Conservation (phyloP, 2,113 vertebrate species). For the Meriones unguiculatus region DNA sequence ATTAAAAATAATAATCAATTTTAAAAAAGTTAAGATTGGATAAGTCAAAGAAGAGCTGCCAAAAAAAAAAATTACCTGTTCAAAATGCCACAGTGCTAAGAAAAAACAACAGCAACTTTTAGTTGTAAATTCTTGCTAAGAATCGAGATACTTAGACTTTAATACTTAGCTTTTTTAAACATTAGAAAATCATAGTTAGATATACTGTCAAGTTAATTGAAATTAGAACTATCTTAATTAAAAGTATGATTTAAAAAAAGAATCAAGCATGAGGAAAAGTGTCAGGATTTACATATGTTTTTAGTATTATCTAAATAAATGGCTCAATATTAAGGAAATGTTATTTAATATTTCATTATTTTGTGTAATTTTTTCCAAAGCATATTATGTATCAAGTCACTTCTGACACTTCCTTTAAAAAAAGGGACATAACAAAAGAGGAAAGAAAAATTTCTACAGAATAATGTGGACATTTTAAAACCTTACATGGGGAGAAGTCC, state of each 20-base stretch:
- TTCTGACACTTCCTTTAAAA: conserved; percentile 59
- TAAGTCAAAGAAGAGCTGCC: neutral
- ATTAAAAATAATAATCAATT: too few species aligned
- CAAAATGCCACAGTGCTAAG: conserved; percentile 37
- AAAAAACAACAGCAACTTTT: neutral
- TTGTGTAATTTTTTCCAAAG: conserved; percentile 62
- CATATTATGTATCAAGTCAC: conserved; percentile 50
- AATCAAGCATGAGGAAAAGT: conserved; percentile 25
- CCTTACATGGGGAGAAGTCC: conserved; percentile 1
- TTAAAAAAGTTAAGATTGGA: neutral
- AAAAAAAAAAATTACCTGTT: conserved; percentile 4
- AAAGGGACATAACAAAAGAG: neutral
- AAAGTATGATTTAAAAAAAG: neutral
- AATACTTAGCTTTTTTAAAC: conserved; percentile 30
- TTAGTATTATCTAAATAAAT: conserved; percentile 67
- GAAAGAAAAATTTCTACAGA: conserved; percentile 27
- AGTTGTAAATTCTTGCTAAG: conserved; percentile 33
- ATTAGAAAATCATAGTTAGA: conserved; percentile 17
- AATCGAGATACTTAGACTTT: conserved; percentile 44
- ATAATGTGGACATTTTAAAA: conserved; percentile 31
- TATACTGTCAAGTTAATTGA: conserved; percentile 16
- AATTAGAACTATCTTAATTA: conserved; percentile 47
- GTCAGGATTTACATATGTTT: conserved; percentile 51
- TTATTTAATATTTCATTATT: conserved; percentile 61
- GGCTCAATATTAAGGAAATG: conserved; percentile 62